Base-by-base conservation (phyloP, 2,797 vertebrate genomes). In the Lacerta bilineata region DNA sequence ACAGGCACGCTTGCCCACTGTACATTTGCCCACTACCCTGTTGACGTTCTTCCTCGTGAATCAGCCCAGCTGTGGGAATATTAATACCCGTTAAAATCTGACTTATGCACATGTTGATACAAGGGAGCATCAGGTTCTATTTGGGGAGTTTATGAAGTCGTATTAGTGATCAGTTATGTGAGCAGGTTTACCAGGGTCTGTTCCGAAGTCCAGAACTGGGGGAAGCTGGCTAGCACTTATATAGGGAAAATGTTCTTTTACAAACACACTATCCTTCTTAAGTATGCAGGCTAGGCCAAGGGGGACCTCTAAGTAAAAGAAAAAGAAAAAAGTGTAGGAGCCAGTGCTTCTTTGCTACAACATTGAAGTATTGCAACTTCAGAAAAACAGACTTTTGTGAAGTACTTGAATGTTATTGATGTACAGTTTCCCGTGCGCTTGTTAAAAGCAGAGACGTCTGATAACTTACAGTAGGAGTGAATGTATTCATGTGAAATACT, bases 351-450 rank as follows among this genome's bases (percentile, higher is more conserved):
- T 91, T 93, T 77, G 6, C 83, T 91, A 93, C 23, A 93, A 86
- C 39, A 0, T 84, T 94, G 83, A 90, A 93, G 86, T 91, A 93
- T 91, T 89, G 94, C 93, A 93, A 89, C 91, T 92, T 93, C 93
- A 90, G 87, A 94, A 83, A 91, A 95, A 93, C 91, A 94, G 93
- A 91, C 95, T 94, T 95, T 95, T 96, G 96, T 95, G 96, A 96
- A 96, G 93, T 97, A 97, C 97, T 97, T 97, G 97, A 97, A 97
- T 97, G 95, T 96, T 91, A 59, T 94, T 84, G 80, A 86, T 93
- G 84, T 96, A 89, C 94, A 90, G 88, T 93, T 96, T 95, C 89
- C 96, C 96, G 96, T 95, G 96, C 96, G 96, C 96, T 97, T 97
- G 93, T 81, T 93, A 94, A 95, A 29, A 55, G 50, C 50, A 90